Percentiles rank a stretch among this genome's conserved stretches.
These are phyloP conservation scores for Phymastichus coffea DNA, from an alignment of 1,140 invertebrate species.

Conservation along the genomic window DNA sequence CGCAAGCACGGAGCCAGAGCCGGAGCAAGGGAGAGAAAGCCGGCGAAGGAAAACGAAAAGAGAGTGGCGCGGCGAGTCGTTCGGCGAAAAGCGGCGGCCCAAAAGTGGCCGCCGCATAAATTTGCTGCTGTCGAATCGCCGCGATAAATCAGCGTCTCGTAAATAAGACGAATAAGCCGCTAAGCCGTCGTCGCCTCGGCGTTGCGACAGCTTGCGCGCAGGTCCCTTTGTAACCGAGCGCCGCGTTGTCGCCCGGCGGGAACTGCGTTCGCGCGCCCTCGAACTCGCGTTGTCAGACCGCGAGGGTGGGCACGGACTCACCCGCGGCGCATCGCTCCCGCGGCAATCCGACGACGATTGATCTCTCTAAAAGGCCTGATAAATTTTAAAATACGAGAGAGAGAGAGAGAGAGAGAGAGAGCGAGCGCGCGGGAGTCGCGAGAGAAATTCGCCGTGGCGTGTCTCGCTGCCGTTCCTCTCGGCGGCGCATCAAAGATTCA, in stretches of 20 bases:
- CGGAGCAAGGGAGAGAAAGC: not conserved
- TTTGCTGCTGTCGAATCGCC: slow-evolving; percentile 31
- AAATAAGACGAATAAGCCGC: slow-evolving; percentile 32
- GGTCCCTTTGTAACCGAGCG: too few relatives aligned
- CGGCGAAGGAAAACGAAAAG: not conserved
- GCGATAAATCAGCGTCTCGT: slow-evolving; percentile 29
- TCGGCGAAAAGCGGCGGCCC: slow-evolving; percentile 2
- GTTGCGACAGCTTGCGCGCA: not conserved
- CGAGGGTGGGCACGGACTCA: too few relatives aligned
- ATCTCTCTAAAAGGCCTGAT: slow-evolving; percentile 13
- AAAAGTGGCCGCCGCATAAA: slow-evolving; percentile 30
- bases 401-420: too few relatives aligned
- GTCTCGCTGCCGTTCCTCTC: slow-evolving; percentile 4
- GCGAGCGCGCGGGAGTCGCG: too few relatives aligned
- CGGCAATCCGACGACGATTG: not conserved
- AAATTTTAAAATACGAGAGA: slow-evolving; percentile 25
- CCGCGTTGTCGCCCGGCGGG: too few relatives aligned
- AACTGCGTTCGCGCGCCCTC: too few relatives aligned
- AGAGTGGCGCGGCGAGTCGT: slow-evolving; percentile 23
- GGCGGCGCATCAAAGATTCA: slow-evolving; percentile 22
- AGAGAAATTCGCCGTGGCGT: too few relatives aligned
- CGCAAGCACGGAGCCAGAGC: slow-evolving; percentile 8
- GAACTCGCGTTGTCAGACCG: too few relatives aligned
- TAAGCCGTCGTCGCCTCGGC: not conserved
- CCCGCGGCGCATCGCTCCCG: not conserved